Evolutionary conservation across 2,113 vertebrate genomes (phyloP).

Genomic region (Eptesicus fuscus): DNA sequence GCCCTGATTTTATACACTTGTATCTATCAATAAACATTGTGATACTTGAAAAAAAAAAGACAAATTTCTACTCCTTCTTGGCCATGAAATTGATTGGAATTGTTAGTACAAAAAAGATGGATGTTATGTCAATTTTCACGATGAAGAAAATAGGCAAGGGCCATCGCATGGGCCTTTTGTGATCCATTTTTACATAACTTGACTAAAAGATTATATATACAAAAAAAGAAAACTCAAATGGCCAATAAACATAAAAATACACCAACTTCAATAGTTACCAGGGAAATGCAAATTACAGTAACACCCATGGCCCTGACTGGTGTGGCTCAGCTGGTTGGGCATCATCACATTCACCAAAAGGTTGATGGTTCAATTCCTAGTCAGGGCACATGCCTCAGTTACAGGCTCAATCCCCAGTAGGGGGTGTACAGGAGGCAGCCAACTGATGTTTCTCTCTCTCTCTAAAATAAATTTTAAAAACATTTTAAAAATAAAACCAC

Average conservation of each 20-base stretch:
- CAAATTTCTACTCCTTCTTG: neutral
- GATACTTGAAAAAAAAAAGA: constrained; percentile 98
- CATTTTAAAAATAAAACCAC: neutral
- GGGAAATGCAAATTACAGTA: constrained; percentile 22
- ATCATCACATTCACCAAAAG: neutral
- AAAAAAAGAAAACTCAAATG: constrained; percentile 38
- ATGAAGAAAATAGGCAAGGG: neutral
- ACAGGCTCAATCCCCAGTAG: neutral
- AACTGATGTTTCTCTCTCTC: neutral
- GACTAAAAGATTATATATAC: neutral
- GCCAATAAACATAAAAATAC: constrained; percentile 19
- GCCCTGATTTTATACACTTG: constrained; percentile 92
- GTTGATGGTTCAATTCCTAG: neutral
- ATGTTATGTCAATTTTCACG: constrained; percentile 3
- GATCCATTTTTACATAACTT: constrained; percentile 28
- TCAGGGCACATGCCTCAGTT: neutral
- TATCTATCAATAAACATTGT: constrained; percentile 95
- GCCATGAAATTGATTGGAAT: neutral
- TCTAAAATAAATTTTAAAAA: neutral
- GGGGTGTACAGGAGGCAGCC: neutral
- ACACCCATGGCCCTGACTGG: neutral
- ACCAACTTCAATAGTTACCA: constrained; percentile 8
- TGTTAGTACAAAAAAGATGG: neutral
- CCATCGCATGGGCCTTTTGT: neutral
- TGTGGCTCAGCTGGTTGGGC: neutral